Conservation (phyloP, 2,113 vertebrate species). For the Ondatra zibethicus region DNA sequence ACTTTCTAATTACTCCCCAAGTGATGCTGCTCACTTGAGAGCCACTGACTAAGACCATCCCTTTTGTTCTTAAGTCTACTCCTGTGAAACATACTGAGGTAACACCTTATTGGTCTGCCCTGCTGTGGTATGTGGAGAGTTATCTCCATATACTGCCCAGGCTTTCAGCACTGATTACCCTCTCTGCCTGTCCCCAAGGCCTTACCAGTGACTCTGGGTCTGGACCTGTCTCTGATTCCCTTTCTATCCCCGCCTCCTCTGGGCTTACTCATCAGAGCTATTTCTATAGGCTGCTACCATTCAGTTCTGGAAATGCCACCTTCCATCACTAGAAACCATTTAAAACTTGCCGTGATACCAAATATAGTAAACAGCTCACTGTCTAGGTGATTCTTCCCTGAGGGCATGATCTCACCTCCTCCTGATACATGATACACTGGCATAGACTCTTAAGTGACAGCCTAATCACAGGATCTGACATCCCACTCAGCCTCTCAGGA, state of each 20-base stretch:
- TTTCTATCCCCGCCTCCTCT: background rate
- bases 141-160: background rate
- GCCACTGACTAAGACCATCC: background rate
- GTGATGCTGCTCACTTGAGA: background rate
- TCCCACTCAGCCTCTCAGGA: background rate
- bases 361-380: background rate
- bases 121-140: background rate
- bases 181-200: background rate
- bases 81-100: background rate
- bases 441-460: conserved; percentile 40
- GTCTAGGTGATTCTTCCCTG: background rate
- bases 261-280: background rate
- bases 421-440: conserved; percentile 22
- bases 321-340: background rate
- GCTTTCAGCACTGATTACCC: background rate
- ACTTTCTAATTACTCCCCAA: background rate
- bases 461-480: conserved; percentile 37
- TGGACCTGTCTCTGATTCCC: background rate
- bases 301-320: conserved; percentile 9
- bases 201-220: background rate
- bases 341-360: conserved; percentile 12
- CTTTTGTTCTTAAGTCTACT: background rate
- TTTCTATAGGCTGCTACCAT: background rate
- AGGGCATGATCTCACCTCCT: conserved; percentile 8
- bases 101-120: background rate